phyloP scores from a whole-genome alignment of 1,140 invertebrate species.

The Musca vetustissima region DNA sequence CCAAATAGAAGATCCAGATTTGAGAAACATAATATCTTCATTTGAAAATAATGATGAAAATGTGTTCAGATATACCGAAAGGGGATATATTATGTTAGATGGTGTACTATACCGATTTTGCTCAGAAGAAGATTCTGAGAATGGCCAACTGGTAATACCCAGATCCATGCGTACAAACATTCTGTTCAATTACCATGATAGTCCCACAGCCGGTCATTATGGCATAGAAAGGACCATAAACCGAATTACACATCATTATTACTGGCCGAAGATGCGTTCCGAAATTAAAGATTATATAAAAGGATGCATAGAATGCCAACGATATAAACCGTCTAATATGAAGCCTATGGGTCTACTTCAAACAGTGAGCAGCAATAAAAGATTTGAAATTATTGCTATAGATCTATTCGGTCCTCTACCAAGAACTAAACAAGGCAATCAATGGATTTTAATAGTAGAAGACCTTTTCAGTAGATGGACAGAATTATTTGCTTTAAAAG shows the following conservation, averaged over 20 bases:
- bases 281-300: conserved; percentile 37
- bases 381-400: conserved; percentile 34
- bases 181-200: conserved; percentile 28
- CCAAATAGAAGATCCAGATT: too few species aligned
- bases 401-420: conserved; percentile 31
- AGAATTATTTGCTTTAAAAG: conserved; percentile 29
- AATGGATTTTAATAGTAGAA: conserved; percentile 37
- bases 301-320: conserved; percentile 38
- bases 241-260: conserved; percentile 36
- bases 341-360: conserved; percentile 39
- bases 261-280: conserved; percentile 40
- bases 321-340: conserved; percentile 39
- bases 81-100: conserved; percentile 37
- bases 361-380: conserved; percentile 23
- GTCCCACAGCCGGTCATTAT: conserved; percentile 35
- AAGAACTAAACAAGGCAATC: conserved; percentile 31
- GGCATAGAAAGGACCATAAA: conserved; percentile 37
- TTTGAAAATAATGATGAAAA: conserved; percentile 14
- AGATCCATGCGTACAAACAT: conserved; percentile 26
- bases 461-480: conserved; percentile 31
- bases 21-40: too few species aligned
- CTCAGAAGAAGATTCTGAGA: conserved; percentile 36
- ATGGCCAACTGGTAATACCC: conserved; percentile 35
- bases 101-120: conserved; percentile 35
- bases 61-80: conserved; percentile 30